Base-by-base conservation (phyloP, 2,888 invertebrate genomes). In the Chloroclystis v-ata region DNA sequence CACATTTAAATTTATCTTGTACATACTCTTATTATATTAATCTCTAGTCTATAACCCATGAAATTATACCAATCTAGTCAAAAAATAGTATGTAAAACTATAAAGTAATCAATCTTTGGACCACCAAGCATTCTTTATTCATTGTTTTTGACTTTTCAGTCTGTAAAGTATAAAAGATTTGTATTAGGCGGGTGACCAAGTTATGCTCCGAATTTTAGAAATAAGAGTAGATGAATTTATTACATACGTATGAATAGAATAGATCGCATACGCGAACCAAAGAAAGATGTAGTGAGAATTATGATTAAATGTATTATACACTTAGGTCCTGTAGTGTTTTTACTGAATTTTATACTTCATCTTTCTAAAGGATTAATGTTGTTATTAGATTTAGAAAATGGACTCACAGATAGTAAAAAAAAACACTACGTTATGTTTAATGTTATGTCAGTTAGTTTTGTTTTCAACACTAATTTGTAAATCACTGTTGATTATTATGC, bases 311-410 rank as follows among this genome's bases (percentile, higher is more conserved):
- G 76, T 80, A 81, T 72, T 77, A 72, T 81, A 80, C 69, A 80
- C 70, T 67, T 75, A 76, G 70, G 58, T 63, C 78, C 79, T 61
- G 73, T 83, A 83, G 83, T 78, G 67, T 85, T 85, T 85, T 78
- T 84, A 84, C 81, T 66, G 70, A 78, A 76, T 76, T 85, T 85
- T 82, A 74, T 83, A 84, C 84, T 78, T 82, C 76, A 71, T 69
- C 67, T 74, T 72, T 75, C 64, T 73, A 66, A 57, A 56, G 29
- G 60, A 63, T 63, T 59, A 2, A 33, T 14, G 57, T 70, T 33
- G 14, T 33, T 33, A 33, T 4, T 33, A 16, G 32, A 33, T 14
- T 33, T 16, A 33, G 32, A n/a, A 13, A 4, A 13, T 30, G 9
- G 2, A 33, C 14, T 14, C n/a, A 13, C 14, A 30, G 16, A 11